Evolutionary conservation across 92 coral and sea anemone genomes (phyloP).

Genomic region (Anthopleura xanthogrammica): DNA sequence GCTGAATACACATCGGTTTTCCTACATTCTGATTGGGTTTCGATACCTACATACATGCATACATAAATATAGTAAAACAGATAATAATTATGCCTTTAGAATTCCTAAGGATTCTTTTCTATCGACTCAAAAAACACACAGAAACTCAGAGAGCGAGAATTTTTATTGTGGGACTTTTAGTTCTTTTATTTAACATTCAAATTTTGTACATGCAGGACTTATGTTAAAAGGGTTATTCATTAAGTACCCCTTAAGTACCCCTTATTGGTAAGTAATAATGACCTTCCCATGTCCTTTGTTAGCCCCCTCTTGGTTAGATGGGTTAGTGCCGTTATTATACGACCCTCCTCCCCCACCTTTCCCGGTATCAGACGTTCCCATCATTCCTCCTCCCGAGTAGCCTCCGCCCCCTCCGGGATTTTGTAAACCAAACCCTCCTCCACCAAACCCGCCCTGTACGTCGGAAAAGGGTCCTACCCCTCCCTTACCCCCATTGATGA

Average conservation of each 20-base stretch:
- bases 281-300: conserved; percentile 52
- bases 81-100: no score
- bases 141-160: no score
- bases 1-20: no score
- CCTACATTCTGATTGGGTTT: no score
- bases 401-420: conserved; percentile 41
- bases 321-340: conserved; percentile 36
- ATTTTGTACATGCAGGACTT: no score
- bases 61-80: no score
- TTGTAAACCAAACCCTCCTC: conserved; percentile 62
- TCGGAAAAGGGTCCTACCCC: conserved; percentile 47
- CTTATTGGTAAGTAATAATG: conserved; percentile 7
- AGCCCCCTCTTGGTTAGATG: conserved; percentile 30
- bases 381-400: conserved; percentile 18
- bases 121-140: no score
- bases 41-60: no score
- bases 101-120: no score
- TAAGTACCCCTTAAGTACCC: neutral
- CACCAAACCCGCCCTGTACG: conserved; percentile 52
- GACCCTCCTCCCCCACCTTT: conserved; percentile 37
- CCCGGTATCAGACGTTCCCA: neutral
- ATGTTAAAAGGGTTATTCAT: no score
- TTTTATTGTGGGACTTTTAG: no score
- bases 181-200: no score
- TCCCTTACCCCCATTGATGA: conserved; percentile 50